A percentile compares a stretch with the other conserved stretches of the same genome.
Evolutionary conservation across 1,140 invertebrate species (phyloP).

Genomic region (Gryon sp.): DNA sequence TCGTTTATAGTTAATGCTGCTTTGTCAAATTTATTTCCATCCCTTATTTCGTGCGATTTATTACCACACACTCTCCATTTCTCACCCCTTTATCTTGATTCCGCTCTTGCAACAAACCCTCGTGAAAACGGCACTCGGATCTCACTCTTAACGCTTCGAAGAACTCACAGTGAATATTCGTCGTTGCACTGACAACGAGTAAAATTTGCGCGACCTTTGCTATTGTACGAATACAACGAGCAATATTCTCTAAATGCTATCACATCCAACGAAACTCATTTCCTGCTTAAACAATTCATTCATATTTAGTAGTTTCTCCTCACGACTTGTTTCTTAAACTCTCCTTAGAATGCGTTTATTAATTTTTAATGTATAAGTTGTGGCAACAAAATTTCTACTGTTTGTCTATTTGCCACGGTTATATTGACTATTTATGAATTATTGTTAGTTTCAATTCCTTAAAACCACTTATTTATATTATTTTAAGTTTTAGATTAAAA

Average conservation of each 20-base stretch:
- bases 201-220: slow-evolving; percentile 59
- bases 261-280: slow-evolving; percentile 58
- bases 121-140: slow-evolving; percentile 65
- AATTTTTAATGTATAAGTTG: no score
- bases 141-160: slow-evolving; percentile 65
- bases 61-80: slow-evolving; percentile 60
- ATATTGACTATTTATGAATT: no score
- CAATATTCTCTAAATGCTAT: slow-evolving; percentile 58
- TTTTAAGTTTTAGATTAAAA: no score
- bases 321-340: slow-evolving; percentile 3
- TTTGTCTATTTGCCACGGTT: no score
- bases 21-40: slow-evolving; percentile 63
- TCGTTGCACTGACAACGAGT: slow-evolving; percentile 56
- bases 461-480: no score
- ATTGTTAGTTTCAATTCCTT: no score
- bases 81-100: slow-evolving; percentile 60
- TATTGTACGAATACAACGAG: slow-evolving; percentile 51
- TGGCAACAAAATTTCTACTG: no score
- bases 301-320: slow-evolving; percentile 30
- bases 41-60: slow-evolving; percentile 62
- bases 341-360: neutral
- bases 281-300: slow-evolving; percentile 52
- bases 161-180: slow-evolving; percentile 64
- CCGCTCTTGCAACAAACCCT: slow-evolving; percentile 62
- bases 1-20: slow-evolving; percentile 60